Base-by-base conservation (phyloP, 2,797 vertebrate genomes). In the Diceros bicornis region DNA sequence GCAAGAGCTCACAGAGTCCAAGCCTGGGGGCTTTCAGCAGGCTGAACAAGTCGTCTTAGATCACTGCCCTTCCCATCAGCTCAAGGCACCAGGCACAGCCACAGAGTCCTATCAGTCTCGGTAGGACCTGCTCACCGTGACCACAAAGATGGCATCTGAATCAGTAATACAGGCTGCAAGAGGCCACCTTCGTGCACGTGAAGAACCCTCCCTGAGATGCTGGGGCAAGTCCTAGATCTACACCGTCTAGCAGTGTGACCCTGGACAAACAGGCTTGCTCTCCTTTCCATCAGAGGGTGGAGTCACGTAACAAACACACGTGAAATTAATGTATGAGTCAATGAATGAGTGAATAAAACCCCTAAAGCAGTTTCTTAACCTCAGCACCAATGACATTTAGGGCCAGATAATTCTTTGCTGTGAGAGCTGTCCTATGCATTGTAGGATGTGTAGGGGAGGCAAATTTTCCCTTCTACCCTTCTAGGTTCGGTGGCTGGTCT, bases 11-110 rank as follows among this genome's bases (percentile, higher is more conserved):
- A 2, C 7, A 59, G 9, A 89, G 37, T 25, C 41, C 7, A 32
- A 41, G 47, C 27, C 71, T 4, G 2, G 44, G 18, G 75, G 59
- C n/a, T 32, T 85, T 55, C 34, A 50, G 52, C 72, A 90, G 89
- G 77, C 81, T 85, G 32, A 94, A 57, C 3, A 81, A 85, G 52
- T 29, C 1, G 14, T 82, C 81, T 94, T 82, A 88, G 7, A 29
- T 86, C 82, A 61, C 74, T 21, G 75, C 62, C 27, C 77, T 86
- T 94, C 41, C 84, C 61, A 83, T 96, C 57, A 79, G 82, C 83
- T 93, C 32, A 41, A 61, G 13, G 23, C 62, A 74, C 44, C 4
- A 16, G 66, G 47, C 82, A 75, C 11, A 20, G 71, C 62, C 78
- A 61, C 61, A 14, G 23, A 55, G 82, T 71, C 44, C 88, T 91